Conservation (phyloP, 1,140 invertebrate genomes). For the Mercenaria mercenaria region DNA sequence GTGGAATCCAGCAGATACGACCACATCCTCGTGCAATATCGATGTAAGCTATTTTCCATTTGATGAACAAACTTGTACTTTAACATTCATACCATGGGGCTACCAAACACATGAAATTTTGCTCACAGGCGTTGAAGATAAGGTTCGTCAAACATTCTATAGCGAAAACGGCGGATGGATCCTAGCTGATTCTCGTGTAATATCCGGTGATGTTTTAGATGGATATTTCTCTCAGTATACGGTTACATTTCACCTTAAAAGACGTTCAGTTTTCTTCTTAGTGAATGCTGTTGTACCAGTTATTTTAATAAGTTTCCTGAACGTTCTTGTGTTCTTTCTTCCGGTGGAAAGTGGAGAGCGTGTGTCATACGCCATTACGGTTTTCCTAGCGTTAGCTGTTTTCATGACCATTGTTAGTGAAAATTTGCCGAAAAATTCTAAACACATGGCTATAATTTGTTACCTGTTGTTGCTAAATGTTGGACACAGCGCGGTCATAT, state of each 20-base stretch:
- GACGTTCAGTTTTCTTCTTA: not conserved
- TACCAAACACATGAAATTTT: not conserved
- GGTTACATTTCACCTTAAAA: not conserved
- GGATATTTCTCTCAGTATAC: not conserved
- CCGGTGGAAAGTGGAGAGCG: slow-evolving; percentile 30
- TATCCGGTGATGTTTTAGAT: not conserved
- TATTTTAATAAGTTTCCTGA: not conserved
- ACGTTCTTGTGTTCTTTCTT: slow-evolving; percentile 46
- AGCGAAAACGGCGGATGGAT: not conserved
- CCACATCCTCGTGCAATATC: not conserved
- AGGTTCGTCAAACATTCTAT: not conserved
- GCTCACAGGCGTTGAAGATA: not conserved
- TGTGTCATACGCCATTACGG: slow-evolving; percentile 2
- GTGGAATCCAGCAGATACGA: not conserved
- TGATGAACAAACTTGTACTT: not conserved
- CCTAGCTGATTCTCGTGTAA: not conserved
- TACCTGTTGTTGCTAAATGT: slow-evolving; percentile 7
- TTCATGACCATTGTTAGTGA: slow-evolving; percentile 26
- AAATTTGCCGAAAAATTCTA: not conserved
- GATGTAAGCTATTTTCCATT: not conserved
- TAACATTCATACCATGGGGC: slow-evolving; percentile 19
- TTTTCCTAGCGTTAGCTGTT: slow-evolving; percentile 15
- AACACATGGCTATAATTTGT: not conserved
- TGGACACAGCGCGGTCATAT: not conserved
- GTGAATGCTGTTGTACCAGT: slow-evolving; percentile 16